A percentile compares a stretch with the other conserved stretches of the same genome.
Conservation (phyloP, 2,113 vertebrate genomes). For the Mobula hypostoma region DNA sequence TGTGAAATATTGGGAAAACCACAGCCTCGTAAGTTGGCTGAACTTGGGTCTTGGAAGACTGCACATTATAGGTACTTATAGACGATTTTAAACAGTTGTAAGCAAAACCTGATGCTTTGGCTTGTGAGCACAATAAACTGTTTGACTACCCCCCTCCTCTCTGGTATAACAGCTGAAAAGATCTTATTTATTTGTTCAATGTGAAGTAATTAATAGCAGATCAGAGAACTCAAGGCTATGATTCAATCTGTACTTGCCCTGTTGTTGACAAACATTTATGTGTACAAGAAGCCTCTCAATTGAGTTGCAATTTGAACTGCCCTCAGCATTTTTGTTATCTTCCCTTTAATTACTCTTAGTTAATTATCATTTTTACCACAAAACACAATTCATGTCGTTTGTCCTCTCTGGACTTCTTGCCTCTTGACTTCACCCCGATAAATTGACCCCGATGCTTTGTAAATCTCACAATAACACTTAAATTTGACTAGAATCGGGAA, state of each 20-base stretch:
- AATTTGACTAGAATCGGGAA: neutral
- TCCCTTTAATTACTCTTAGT: neutral
- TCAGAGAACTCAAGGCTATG: neutral
- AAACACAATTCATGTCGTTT: conserved; percentile 15
- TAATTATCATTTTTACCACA: neutral
- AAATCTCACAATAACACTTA: neutral
- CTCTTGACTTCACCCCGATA: neutral
- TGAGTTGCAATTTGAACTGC: neutral
- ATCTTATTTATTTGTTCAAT: conserved; percentile 10
- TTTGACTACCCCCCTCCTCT: neutral
- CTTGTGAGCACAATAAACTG: neutral
- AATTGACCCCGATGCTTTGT: neutral
- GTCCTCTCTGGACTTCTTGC: neutral
- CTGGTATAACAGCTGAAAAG: neutral
- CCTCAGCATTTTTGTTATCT: neutral
- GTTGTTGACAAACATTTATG: neutral
- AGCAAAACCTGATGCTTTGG: neutral
- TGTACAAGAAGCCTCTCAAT: neutral
- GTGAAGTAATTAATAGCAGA: conserved; percentile 16
- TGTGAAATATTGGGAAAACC: neutral
- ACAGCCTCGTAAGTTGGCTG: neutral
- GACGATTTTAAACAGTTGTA: neutral
- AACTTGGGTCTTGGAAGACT: neutral
- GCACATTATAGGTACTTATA: too few species aligned
- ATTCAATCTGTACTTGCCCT: conserved; percentile 24